A percentile compares a stretch with the other conserved stretches of the same genome.
Conservation (phyloP, 2,797 vertebrate species). For the Hydrolagus colliei region DNA sequence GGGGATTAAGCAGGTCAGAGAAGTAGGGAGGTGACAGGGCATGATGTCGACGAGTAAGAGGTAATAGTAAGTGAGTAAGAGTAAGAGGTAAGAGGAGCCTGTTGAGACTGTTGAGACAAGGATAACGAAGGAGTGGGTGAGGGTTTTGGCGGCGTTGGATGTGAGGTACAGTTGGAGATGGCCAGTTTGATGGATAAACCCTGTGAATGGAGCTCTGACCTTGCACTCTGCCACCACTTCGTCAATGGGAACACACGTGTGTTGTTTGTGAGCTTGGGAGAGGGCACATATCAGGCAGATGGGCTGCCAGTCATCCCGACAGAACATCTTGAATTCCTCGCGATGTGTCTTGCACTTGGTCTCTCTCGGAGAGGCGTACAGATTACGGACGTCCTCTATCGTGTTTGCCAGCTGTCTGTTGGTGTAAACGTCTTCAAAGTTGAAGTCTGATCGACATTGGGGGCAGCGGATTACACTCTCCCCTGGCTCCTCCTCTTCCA, state of each 20-base stretch:
- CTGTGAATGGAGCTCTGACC: not conserved
- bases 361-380: not conserved
- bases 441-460: not conserved
- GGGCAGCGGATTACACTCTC: not conserved
- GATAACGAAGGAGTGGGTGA: no score
- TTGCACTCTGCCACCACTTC: not conserved
- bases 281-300: not conserved
- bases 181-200: no score
- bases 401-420: not conserved
- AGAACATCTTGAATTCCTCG: not conserved
- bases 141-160: no score
- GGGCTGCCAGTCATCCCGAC: not conserved
- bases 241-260: not conserved
- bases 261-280: not conserved
- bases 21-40: no score
- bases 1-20: no score
- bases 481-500: no score
- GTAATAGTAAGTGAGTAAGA: no score
- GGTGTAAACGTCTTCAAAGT: not conserved
- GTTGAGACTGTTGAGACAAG: no score
- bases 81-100: no score
- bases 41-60: no score
- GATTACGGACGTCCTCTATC: not conserved
- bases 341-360: not conserved
- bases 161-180: no score